Conservation (phyloP, 2,797 vertebrate species). For the Hapalemur alaotrensis region DNA sequence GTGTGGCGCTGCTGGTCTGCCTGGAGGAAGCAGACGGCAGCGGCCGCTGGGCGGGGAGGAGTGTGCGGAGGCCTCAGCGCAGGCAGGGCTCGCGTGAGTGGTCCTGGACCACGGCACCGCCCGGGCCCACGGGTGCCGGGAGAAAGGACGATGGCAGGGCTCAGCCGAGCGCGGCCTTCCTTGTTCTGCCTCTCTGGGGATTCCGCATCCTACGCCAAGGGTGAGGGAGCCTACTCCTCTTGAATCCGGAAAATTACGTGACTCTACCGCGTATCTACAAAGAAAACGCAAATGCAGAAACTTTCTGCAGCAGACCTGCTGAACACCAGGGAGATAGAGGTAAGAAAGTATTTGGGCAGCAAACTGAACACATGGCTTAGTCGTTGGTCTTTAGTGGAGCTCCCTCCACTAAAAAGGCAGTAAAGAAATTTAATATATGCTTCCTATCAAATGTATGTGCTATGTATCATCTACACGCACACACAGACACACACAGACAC, state of each 20-base stretch:
- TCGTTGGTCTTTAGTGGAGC: background rate
- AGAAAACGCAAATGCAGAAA: background rate
- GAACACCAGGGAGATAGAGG: background rate
- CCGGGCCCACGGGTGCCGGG: background rate
- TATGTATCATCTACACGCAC: no score
- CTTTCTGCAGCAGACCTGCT: background rate
- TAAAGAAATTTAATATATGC: background rate
- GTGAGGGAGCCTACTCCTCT: background rate
- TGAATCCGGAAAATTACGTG: background rate
- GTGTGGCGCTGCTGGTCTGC: background rate
- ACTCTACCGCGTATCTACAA: background rate
- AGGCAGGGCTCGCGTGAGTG: background rate
- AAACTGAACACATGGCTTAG: background rate
- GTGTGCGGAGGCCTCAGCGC: rapidly evolving
- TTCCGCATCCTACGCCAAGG: background rate
- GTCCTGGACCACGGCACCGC: background rate
- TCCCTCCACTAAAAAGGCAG: background rate
- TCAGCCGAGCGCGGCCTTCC: rapidly evolving
- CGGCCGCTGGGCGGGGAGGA: background rate
- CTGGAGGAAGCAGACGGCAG: background rate
- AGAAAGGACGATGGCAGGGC: background rate
- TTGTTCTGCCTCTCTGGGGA: background rate
- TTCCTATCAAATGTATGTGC: background rate
- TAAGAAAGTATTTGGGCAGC: background rate
- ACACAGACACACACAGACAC: background rate